phyloP scores from a whole-genome alignment of 2,888 invertebrate species.

The Drosophila paramelanica region DNA sequence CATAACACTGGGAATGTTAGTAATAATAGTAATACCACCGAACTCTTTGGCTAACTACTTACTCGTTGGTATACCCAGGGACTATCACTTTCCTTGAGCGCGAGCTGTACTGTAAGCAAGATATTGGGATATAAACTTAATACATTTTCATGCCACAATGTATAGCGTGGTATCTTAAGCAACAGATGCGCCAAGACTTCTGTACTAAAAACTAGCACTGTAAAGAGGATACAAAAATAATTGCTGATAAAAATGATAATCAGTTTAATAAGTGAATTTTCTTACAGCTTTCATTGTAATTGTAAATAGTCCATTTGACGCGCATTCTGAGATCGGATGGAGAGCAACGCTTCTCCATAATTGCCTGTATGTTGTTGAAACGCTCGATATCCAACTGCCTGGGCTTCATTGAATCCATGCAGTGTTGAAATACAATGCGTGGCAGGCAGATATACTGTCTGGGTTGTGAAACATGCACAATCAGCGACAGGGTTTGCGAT shows the following conservation, averaged over 20 bases:
- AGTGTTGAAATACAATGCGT: neutral
- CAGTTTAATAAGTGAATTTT: neutral
- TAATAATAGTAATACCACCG: no score
- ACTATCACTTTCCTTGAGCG: conserved; percentile 4
- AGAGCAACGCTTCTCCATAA: conserved; percentile 14
- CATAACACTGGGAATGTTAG: conserved; percentile 21
- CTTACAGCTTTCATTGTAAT: conserved; percentile 18
- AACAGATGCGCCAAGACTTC: neutral
- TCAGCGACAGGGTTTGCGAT: conserved; percentile 1
- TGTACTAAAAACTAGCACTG: conserved; percentile 8
- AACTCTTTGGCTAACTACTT: neutral
- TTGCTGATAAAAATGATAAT: neutral
- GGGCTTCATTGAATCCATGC: conserved; percentile 4
- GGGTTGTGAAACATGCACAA: conserved; percentile 17
- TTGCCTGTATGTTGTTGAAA: conserved; percentile 43
- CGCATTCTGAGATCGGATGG: neutral
- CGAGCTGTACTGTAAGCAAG: conserved; percentile 19
- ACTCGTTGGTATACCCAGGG: conserved; percentile 17
- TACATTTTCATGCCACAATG: conserved; percentile 16
- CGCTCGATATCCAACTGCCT: neutral
- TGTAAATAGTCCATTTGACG: conserved; percentile 22
- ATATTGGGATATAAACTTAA: conserved; percentile 19
- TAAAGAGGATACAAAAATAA: neutral
- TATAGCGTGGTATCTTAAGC: conserved; percentile 35
- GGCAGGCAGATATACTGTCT: neutral